Evolutionary conservation across 2,797 vertebrate species (phyloP), one percentile per base, ranked within the genome.

Genomic region (Mionectes olivaceus): DNA sequence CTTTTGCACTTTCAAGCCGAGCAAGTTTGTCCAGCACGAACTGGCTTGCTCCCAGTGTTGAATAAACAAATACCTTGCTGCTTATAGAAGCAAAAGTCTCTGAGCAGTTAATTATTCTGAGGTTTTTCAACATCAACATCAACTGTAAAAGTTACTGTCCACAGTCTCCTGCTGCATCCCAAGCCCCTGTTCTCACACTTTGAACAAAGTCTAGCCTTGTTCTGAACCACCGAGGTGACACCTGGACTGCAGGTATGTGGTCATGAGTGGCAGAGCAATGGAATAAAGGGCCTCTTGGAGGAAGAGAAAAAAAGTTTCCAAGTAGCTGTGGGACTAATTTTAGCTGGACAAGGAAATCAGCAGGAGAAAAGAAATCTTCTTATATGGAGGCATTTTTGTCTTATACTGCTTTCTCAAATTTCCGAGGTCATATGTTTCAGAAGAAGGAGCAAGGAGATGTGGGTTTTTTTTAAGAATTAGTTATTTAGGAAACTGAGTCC

Each of bases 311-410:
- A 70, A 79, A 19, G 5, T 32, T 83, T 46, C 56, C 35, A 75
- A 56, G 30, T 41, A 65, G 23, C 21, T 33, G 13, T n/a, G 11
- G 10, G 39, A 65, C 10, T 80, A 25, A 50, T 60, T 80, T 60
- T 55, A 50, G 49, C 0, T 1, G 49, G 17, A 43, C 33, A 33
- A 43, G 33, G 46, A 60, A 61, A 60, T 18, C 0, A 0, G 11
- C 39, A 35, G 24, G 33, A 65, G 24, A 76, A 92, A 61, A 23
- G 3, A 13, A 46, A 37, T 63, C 10, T 32, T 77, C 22, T 63
- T 44, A 47, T 17, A 9, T n/a, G 16, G 41, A 46, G 47, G 22
- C 7, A 50, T 73, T 76, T 83, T 83, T 80, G 15, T 57, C 16
- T 83, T 35, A 53, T 6, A 15, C 22, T 56, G 23, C 28, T 78